These are phyloP conservation scores for Rhegmatorhina hoffmannsi DNA, from an alignment of 2,113 vertebrate species.

Conservation along the genomic window DNA sequence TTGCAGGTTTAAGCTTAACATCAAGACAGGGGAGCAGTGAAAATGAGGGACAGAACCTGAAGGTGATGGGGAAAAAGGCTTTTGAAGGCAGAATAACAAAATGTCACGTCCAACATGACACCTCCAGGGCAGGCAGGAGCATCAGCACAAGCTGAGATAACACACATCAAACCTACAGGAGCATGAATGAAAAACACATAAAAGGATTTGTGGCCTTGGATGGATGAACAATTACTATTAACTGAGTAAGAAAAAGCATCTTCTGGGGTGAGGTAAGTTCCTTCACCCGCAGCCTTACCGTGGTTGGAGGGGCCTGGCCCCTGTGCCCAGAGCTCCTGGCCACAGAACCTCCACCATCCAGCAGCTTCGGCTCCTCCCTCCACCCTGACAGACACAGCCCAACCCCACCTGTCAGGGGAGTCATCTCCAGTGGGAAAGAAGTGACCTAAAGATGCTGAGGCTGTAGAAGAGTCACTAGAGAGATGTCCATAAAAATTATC, in stretches of 20 bases:
- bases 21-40: not conserved
- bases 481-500: not conserved
- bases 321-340: not conserved
- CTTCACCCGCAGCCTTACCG: not conserved
- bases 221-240: not conserved
- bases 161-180: not conserved
- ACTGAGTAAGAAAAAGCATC: not conserved
- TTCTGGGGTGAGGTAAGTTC: not conserved
- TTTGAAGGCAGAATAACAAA: not conserved
- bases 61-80: not conserved
- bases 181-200: fast-evolving
- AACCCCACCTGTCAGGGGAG: not conserved
- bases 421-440: not conserved
- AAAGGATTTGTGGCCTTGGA: not conserved
- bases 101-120: fast-evolving
- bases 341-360: not conserved
- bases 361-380: not conserved
- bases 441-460: not conserved
- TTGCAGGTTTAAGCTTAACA: not conserved
- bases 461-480: not conserved
- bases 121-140: not conserved
- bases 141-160: not conserved
- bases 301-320: not conserved
- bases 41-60: not conserved
- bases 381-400: not conserved